phyloP scores from a whole-genome alignment of 2,888 invertebrate genomes.

The Megalurothrips usitatus region DNA sequence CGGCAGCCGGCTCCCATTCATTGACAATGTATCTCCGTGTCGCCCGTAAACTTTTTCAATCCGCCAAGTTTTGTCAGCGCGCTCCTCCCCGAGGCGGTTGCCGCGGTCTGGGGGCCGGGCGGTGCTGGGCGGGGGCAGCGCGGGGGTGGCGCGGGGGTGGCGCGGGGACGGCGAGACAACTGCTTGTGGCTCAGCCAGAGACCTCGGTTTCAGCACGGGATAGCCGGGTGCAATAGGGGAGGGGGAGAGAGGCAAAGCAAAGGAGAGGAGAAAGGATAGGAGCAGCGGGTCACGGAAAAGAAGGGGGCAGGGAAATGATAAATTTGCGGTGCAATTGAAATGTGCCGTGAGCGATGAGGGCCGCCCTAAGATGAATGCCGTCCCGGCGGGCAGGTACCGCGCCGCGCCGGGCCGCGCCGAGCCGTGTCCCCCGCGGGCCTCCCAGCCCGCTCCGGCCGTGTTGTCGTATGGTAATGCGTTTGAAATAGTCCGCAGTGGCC shows the following conservation, averaged over 20 bases:
- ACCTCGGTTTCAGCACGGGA: not conserved
- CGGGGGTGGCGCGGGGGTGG: not conserved
- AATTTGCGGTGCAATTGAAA: conserved; percentile 1
- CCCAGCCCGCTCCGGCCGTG: not conserved
- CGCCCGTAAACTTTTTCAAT: conserved; percentile 23
- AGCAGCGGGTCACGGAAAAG: not conserved
- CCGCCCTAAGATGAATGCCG: not conserved
- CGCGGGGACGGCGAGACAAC: not conserved
- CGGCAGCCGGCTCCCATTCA: not conserved
- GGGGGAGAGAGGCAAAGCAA: not conserved
- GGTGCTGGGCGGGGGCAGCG: not conserved
- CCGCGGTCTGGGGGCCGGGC: not conserved
- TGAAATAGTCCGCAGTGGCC: not conserved
- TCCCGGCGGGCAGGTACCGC: not conserved
- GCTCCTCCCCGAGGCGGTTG: not conserved
- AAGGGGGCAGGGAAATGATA: not conserved
- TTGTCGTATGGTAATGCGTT: conserved; percentile 25
- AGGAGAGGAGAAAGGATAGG: not conserved
- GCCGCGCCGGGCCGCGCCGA: no score
- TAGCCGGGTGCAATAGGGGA: not conserved
- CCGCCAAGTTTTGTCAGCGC: conserved; percentile 21
- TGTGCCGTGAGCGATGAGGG: conserved; percentile 2
- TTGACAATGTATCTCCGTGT: conserved; percentile 24
- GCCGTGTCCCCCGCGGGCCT: not conserved
- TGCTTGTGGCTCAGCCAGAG: not conserved